Base-by-base conservation (phyloP, 2,888 invertebrate genomes). In the Noctua comes region DNA sequence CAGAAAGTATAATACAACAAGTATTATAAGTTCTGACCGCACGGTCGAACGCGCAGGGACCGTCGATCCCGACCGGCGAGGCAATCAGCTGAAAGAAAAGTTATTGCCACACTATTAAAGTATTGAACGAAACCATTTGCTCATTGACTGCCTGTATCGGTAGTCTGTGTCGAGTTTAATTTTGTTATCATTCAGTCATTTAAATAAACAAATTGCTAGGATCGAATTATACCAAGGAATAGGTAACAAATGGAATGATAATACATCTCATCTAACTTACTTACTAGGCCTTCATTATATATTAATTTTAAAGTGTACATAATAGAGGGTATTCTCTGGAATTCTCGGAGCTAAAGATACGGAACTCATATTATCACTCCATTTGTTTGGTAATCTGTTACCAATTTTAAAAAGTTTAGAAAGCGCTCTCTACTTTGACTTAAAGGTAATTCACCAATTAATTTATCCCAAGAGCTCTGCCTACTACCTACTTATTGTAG, bases 21-120 rank as follows among this genome's bases (percentile, higher is more conserved):
- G 96, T 95, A 96, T 96, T 96, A 95, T 94, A 94, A 94, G 87
- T 94, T 95, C 96, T 94, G 96, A 95, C 96, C 96, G 91, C 83
- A 82, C 87, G 91, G 89, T 79, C 73, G 87, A 89, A 91, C 91
- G 91, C 89, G 90, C 91, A 88, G 89, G 89, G 91, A 89, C 80
- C 89, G 87, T 65, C 78, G 88, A 88, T 88, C 91, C 91, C 90
- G 91, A 91, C 88, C 91, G 90, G 83, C 83, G 92, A 86, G 89
- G 92, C 90, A 90, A 91, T 90, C 91, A 92, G 95, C 97, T 97
- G 97, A 94, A 97, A 97, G 94, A 95, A 97, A 95, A 96, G 91
- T 94, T 91, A 93, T 92, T 92, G 88, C 89, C 90, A 93, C 83
- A 93, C 91, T 80, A 90, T 93, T 93, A 92, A 93, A 93, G 94